Evolutionary conservation across 2,888 invertebrate species (phyloP).

Genomic region (Megamerina dolium): DNA sequence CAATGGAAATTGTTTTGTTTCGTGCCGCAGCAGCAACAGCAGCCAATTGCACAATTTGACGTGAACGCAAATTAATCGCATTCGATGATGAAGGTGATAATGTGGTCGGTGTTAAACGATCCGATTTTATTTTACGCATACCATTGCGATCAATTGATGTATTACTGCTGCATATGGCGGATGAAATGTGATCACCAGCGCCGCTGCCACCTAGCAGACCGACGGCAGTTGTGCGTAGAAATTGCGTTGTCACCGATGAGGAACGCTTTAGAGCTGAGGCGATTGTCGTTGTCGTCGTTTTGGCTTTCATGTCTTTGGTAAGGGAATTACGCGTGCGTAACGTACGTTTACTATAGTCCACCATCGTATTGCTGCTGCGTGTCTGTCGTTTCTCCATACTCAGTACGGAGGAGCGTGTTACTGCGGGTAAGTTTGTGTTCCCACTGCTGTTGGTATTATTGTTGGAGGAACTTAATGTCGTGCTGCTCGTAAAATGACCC

Average conservation of each 20-base stretch:
- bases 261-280: conserved; percentile 21
- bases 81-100: not conserved
- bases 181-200: not conserved
- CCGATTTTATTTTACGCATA: not conserved
- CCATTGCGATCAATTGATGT: not conserved
- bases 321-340: conserved; percentile 40
- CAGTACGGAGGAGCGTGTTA: conserved; percentile 14
- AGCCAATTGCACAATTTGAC: conserved; percentile 10
- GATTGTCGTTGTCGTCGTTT: conserved; percentile 17
- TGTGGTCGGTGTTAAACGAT: not conserved
- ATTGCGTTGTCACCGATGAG: conserved; percentile 12
- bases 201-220: conserved; percentile 6
- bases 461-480: conserved; percentile 4
- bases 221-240: conserved; percentile 15
- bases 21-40: conserved; percentile 1
- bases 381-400: conserved; percentile 39
- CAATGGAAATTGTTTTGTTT: not conserved
- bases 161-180: conserved; percentile 1
- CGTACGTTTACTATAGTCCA: conserved; percentile 42
- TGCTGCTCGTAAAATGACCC: not conserved
- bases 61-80: conserved; percentile 19
- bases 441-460: conserved; percentile 1
- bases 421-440: too few relatives aligned
- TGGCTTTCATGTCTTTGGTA: conserved; percentile 31
- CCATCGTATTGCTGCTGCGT: conserved; percentile 33